Percentiles rank a stretch among this genome's conserved stretches.
Conservation (phyloP, 1,140 invertebrate species). For the Euglossa dilemma region DNA sequence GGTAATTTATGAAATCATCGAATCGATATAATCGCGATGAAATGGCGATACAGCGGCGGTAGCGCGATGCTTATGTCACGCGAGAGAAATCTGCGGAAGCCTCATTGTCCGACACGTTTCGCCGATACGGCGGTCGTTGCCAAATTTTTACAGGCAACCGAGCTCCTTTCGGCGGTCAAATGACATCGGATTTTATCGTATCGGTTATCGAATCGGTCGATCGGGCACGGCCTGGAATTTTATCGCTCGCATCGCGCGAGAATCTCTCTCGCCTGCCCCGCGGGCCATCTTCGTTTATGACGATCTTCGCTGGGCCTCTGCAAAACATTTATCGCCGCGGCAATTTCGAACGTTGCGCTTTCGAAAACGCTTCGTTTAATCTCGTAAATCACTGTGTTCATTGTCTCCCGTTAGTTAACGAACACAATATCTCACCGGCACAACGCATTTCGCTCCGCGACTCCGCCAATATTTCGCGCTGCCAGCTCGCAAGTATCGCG, state of each 20-base stretch:
- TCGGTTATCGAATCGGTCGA: background rate
- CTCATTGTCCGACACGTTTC: too few relatives aligned
- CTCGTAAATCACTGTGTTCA: slow-evolving; percentile 8
- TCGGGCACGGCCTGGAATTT: background rate
- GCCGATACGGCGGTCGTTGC: too few relatives aligned
- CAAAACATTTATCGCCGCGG: background rate
- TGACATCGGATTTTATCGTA: background rate
- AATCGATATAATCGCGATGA: too few relatives aligned
- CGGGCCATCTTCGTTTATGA: background rate
- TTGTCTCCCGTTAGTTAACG: slow-evolving; percentile 25
- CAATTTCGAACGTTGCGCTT: background rate
- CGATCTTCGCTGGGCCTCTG: too few relatives aligned
- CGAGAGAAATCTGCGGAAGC: too few relatives aligned
- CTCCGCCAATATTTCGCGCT: slow-evolving; percentile 17
- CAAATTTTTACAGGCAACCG: background rate
- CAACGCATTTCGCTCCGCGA: background rate
- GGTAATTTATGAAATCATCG: too few relatives aligned
- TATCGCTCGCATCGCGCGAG: background rate
- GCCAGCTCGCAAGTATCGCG: slow-evolving; percentile 34
- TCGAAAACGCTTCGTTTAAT: slow-evolving; percentile 15
- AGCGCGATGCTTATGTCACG: too few relatives aligned
- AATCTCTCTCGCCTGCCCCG: background rate
- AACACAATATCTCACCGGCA: slow-evolving; percentile 3
- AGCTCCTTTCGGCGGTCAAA: too few relatives aligned
- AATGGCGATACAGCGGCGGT: too few relatives aligned